phyloP scores from a whole-genome alignment of 2,797 vertebrate genomes.

The Pseudochromis fuscus region DNA sequence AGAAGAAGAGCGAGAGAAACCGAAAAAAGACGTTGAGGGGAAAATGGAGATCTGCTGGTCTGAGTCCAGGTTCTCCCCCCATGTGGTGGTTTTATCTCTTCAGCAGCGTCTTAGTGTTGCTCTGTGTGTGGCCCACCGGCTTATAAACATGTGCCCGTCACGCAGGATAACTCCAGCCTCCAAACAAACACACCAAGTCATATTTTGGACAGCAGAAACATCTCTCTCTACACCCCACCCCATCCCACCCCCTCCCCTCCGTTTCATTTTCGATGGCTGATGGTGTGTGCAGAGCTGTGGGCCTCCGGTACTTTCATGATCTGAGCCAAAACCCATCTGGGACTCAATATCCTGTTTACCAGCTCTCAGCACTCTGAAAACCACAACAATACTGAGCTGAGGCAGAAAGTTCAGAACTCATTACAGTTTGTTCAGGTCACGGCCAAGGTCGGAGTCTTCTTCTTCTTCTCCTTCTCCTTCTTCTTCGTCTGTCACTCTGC shows the following conservation, averaged over 20 bases:
- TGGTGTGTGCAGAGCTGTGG: constrained; percentile 51
- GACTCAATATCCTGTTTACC: constrained; percentile 78
- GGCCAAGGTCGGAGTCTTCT: constrained; percentile 60
- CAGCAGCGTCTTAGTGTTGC: constrained; percentile 53
- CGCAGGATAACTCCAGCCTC: constrained; percentile 50
- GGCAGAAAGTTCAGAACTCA: constrained; percentile 72
- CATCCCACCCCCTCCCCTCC: neutral
- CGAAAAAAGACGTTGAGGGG: constrained; percentile 19
- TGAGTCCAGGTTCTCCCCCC: constrained; percentile 45
- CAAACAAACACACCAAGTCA: constrained; percentile 39
- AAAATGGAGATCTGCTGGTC: constrained; percentile 35
- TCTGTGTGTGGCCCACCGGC: constrained; percentile 64
- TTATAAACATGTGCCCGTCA: constrained; percentile 56
- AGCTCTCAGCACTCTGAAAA: constrained; percentile 76
- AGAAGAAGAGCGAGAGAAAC: constrained; percentile 18
- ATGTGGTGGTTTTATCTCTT: constrained; percentile 59
- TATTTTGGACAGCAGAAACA: constrained; percentile 45
- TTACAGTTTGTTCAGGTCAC: constrained; percentile 69
- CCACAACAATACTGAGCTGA: constrained; percentile 68
- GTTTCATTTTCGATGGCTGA: constrained; percentile 42
- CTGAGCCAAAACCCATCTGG: constrained; percentile 70
- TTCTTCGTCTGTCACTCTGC: constrained; percentile 18
- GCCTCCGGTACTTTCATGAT: constrained; percentile 66
- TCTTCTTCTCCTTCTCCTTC: no score
- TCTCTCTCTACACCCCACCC: neutral